Base-by-base conservation (phyloP, 2,888 invertebrate species). In the Tachina grossa region DNA sequence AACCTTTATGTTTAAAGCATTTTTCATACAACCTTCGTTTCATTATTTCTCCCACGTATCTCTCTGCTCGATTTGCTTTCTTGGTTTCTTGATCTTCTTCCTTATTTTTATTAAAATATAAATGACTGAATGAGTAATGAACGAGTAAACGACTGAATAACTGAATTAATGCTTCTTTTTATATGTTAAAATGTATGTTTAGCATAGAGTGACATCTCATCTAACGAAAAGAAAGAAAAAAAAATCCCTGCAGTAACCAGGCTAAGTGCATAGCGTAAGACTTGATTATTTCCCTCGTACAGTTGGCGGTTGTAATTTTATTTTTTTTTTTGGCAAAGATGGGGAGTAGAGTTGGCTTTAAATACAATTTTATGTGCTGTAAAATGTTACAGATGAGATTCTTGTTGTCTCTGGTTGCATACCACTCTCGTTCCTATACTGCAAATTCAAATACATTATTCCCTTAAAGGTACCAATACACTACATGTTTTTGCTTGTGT, bases 131-230 rank as follows among this genome's bases (percentile, higher is more conserved):
- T 61, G 51, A 63, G 80, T 31, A 72, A 65, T 69, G 66, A 51
- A 16, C 43, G 43, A 61, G 39, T 66, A 14, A 72, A 74, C 55
- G 53, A 47, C 2, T 49, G 49, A 80, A 72, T 14, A 55, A 16
- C 19, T 55, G 57, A 57, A 39, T 76, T 16, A 76, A 59, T 72
- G 49, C 45, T 57, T 77, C 74, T 84, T 74, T 68, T 84, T 51
- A 81, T 74, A 81, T 77, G 81, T 81, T 77, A 81, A 81, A 81
- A 61, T 61, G 16, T 61, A 63, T 78, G 77, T 85, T 85, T 63
- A 81, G 77, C 45, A 53, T 45, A 19, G 59, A 77, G 61, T 81
- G 77, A 69, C 77, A 85, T 61, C 19, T 71, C 55, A n/a, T 69
- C 43, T n/a, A 51, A 75, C 5, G 45, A 5, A 69, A 49, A 43